Percentiles rank a stretch among this genome's conserved stretches.
These are phyloP conservation scores for Mallateleia sp. DNA, from an alignment of 2,888 invertebrate species.

Conservation along the genomic window DNA sequence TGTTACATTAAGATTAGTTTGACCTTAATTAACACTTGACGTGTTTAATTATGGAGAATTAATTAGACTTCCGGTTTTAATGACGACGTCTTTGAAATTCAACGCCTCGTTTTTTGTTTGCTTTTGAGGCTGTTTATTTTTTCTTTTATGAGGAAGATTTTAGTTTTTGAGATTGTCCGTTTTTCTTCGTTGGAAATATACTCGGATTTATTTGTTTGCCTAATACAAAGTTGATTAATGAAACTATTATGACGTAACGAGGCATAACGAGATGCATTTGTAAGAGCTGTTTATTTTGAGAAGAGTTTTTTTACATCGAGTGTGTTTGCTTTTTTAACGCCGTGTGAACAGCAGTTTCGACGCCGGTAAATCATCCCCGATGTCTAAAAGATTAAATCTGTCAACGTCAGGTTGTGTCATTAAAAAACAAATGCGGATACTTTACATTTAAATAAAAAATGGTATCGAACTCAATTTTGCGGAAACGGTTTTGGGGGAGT, in stretches of 20 bases:
- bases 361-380: constrained; percentile 65
- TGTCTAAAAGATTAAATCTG: constrained; percentile 70
- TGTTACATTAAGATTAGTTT: constrained; percentile 43
- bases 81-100: constrained; percentile 46
- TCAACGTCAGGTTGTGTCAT: constrained; percentile 69
- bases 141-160: too few species aligned
- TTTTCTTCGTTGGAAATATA: background rate
- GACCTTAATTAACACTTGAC: constrained; percentile 61
- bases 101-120: background rate
- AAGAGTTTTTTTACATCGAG: background rate
- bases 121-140: too few species aligned
- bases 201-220: constrained; percentile 31
- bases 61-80: constrained; percentile 56
- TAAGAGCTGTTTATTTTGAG: constrained; percentile 37
- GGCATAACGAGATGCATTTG: background rate
- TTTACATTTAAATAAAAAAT: constrained; percentile 71
- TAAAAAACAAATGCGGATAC: constrained; percentile 70
- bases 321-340: constrained; percentile 55
- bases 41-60: constrained; percentile 54
- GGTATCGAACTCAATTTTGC: constrained; percentile 63
- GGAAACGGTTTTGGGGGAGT: constrained; percentile 62
- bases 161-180: too few species aligned
- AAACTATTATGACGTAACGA: constrained; percentile 22
- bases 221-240: constrained; percentile 58
- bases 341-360: constrained; percentile 65